Evolutionary conservation across 37 sponge, comb jelly and placozoan genomes (phyloP), one percentile per base, ranked within the genome.

Genomic region (Dysidea cf. avara): DNA sequence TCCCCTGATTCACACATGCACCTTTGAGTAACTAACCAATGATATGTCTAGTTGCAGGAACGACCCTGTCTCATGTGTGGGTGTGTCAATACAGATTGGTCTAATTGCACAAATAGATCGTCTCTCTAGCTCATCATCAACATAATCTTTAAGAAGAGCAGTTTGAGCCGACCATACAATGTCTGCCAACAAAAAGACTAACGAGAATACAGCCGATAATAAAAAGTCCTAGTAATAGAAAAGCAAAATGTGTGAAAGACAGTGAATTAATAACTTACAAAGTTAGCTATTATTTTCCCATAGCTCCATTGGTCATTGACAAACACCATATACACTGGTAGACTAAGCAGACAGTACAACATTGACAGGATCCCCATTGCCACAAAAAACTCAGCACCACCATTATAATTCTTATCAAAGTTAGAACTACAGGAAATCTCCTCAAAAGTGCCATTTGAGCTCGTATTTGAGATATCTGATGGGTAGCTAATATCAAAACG

Each of bases 341-440:
- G 29, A 38, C 71, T 71, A 11, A 39, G 25, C 21, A 86, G 2
- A 21, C 75, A 63, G 58, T 78, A 91, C 59, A 91, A 51, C 61
- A 91, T 66, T 3, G 92, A 70, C 24, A 91, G 36, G 20, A 81
- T 80, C 13, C 86, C 83, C 83, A 81, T 77, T 24, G 74, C 81
- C 1, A 91, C 92, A 78, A 79, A 91, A 66, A 68, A 86, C 80
- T 77, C 48, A 0, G 83, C 83, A 29, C 73, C 77, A 4, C 83
- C 52, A 58, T 59, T 29, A 54, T 66, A 60, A 28, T 17, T 21
- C 5, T 22, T 22, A 20, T 64, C 51, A 11, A 21, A 26, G 31
- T 26, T 9, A 63, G 35, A 25, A 22, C 1, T 18, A 3, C 38
- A n/a, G 33, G 9, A 5, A 33, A 26, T 33, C 3, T 54, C 13